Conservation (phyloP, 2,113 vertebrate species). For the Myotis davidii region DNA sequence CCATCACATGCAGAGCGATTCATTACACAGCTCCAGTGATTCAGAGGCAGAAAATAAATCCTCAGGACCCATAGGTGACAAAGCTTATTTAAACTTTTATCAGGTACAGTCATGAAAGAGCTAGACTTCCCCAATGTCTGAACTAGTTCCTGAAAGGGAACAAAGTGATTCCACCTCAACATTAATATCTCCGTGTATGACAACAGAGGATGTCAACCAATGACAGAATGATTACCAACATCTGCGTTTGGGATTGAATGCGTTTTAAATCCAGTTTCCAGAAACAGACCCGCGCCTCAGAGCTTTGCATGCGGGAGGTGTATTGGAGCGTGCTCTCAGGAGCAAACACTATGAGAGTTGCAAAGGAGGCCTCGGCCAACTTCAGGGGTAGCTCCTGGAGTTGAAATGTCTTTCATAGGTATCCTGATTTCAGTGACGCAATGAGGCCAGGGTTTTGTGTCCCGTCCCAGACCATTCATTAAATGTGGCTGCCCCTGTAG, state of each 20-base stretch:
- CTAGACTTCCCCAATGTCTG: conserved; percentile 39
- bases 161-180: not conserved
- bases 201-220: not conserved
- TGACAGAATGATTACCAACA: not conserved
- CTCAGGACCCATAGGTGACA: not conserved
- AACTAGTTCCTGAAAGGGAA: conserved; percentile 38
- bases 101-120: not conserved
- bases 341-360: not conserved
- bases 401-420: not conserved
- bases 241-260: not conserved
- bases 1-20: conserved; percentile 51
- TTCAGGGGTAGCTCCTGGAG: not conserved
- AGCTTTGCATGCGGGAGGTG: not conserved
- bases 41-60: conserved; percentile 57
- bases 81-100: conserved; percentile 25
- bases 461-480: not conserved
- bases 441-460: not conserved
- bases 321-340: not conserved
- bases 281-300: not conserved
- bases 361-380: not conserved
- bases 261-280: not conserved
- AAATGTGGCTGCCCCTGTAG: not conserved
- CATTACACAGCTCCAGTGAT: conserved; percentile 35
- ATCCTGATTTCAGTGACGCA: not conserved
- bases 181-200: not conserved